A percentile compares a stretch with the other conserved stretches of the same genome.
phyloP scores from a whole-genome alignment of 2,113 vertebrate species.

The Lipophrys pholis region DNA sequence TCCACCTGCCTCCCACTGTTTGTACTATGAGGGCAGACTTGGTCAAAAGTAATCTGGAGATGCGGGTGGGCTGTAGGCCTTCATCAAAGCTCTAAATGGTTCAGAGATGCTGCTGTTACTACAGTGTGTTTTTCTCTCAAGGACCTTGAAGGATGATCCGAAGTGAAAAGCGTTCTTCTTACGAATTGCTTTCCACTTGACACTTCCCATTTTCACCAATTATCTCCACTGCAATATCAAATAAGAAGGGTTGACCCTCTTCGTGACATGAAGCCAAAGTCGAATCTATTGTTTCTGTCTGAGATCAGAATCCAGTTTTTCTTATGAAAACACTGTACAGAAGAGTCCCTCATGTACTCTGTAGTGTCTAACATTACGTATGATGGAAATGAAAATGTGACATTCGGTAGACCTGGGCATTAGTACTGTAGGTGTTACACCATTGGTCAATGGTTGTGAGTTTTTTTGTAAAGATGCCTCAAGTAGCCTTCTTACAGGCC shows the following conservation, averaged over 20 bases:
- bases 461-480: too few species aligned
- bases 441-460: too few species aligned
- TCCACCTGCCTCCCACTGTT: neutral
- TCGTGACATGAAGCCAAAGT: neutral
- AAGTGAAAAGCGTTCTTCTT: neutral
- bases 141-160: neutral
- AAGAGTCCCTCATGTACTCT: neutral
- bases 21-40: neutral
- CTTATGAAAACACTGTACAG: neutral
- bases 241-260: neutral
- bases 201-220: neutral
- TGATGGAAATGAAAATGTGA: too few species aligned
- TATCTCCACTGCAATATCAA: neutral
- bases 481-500: too few species aligned
- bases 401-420: too few species aligned
- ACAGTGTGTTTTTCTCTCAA: neutral
- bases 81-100: too few species aligned
- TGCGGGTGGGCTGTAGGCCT: too few species aligned
- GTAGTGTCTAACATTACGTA: too few species aligned
- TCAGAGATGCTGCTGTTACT: neutral
- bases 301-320: rapidly evolving
- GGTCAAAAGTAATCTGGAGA: neutral
- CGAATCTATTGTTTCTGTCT: neutral
- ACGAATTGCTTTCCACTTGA: neutral
- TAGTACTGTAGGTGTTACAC: too few species aligned